Percentiles rank a stretch among this genome's conserved stretches.
Evolutionary conservation across 2,113 vertebrate species (phyloP).

Genomic region (Perca flavescens): DNA sequence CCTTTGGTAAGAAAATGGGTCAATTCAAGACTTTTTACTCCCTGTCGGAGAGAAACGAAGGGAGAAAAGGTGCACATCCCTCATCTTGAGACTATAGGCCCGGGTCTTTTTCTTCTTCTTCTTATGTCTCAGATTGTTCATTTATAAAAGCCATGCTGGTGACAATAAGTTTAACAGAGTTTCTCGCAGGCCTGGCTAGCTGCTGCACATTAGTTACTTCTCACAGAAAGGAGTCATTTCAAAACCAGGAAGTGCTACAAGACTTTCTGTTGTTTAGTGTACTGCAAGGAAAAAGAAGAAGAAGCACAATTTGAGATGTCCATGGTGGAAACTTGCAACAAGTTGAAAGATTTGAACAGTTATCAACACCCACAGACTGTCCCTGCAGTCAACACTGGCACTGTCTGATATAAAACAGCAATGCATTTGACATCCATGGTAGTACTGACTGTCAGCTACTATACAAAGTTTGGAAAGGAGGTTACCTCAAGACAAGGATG

Average conservation of each 20-base stretch:
- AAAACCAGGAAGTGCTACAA: conserved; percentile 3
- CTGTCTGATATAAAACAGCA: conserved; percentile 23
- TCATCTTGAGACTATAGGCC: neutral
- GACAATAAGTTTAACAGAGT: neutral
- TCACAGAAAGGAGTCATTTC: neutral
- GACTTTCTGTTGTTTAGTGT: neutral
- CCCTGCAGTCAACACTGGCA: conserved; percentile 35
- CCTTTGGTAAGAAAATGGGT: neutral
- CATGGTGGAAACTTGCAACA: conserved; percentile 40
- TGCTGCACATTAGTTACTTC: neutral
- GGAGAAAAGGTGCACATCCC: neutral
- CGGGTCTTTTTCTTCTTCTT: neutral
- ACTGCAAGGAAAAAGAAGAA: neutral
- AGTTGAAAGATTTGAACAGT: conserved; percentile 42
- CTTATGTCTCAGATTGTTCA: neutral
- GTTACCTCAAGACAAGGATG: conserved; percentile 47
- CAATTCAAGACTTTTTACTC: neutral
- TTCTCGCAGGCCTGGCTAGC: neutral
- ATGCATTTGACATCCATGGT: conserved; percentile 13
- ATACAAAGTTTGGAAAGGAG: conserved; percentile 56
- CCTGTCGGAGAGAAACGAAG: neutral
- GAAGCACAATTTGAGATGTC: neutral
- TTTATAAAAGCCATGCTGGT: neutral
- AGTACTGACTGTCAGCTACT: conserved; percentile 9
- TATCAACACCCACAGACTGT: conserved; percentile 46